These are phyloP conservation scores for Hozukius guyotensis DNA, from an alignment of 2,797 vertebrate genomes.

Conservation along the genomic window DNA sequence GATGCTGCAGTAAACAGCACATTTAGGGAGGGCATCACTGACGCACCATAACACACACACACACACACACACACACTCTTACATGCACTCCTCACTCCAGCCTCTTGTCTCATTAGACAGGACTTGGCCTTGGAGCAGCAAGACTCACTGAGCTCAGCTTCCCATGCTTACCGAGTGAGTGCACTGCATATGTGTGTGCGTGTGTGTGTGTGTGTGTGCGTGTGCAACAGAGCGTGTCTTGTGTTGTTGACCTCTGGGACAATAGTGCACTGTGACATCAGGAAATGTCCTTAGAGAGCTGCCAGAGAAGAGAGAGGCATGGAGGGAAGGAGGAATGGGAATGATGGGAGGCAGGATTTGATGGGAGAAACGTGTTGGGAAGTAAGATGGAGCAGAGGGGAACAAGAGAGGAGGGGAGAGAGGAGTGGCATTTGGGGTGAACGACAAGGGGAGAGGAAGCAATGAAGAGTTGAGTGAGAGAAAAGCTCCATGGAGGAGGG, in stretches of 20 bases:
- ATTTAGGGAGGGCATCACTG: neutral
- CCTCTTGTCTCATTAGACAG: conserved; percentile 66
- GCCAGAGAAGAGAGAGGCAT: conserved; percentile 55
- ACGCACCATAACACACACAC: neutral
- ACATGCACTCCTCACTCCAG: conserved; percentile 34
- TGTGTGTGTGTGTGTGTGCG: conserved; percentile 20
- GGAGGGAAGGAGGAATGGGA: conserved; percentile 29
- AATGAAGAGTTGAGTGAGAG: neutral
- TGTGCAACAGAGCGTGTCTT: conserved; percentile 63
- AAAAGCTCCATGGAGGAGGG: neutral
- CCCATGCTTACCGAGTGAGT: conserved; percentile 58
- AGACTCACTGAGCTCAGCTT: conserved; percentile 64
- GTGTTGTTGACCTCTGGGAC: conserved; percentile 72
- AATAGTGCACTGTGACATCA: conserved; percentile 75
- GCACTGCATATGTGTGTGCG: conserved; percentile 1
- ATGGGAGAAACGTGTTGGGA: conserved; percentile 46
- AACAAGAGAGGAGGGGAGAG: neutral
- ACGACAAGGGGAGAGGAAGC: conserved; percentile 18
- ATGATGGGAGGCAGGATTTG: conserved; percentile 34
- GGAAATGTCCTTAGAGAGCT: conserved; percentile 74
- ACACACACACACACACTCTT: conserved; percentile 11
- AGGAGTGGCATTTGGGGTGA: neutral
- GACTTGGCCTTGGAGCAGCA: conserved; percentile 54
- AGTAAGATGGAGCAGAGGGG: neutral
- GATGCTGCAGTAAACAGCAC: neutral